Evolutionary conservation across 1,140 invertebrate genomes (phyloP).

Genomic region (Lepidurus arcticus): DNA sequence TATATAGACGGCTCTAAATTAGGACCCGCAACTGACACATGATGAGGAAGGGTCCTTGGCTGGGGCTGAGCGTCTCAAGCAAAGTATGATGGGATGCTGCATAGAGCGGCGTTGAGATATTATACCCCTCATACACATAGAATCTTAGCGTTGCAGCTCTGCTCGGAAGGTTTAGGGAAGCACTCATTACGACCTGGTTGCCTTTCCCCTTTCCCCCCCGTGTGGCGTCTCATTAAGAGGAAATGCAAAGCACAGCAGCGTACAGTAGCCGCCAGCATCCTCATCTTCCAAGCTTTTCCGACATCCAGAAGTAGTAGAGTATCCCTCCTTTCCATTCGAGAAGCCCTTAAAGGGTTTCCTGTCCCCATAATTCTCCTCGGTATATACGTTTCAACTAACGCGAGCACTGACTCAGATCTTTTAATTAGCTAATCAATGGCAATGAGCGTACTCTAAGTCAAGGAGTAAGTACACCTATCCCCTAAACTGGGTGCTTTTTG

Average conservation of each 20-base stretch:
- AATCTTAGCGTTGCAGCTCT: not conserved
- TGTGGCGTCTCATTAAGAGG: conserved; percentile 9
- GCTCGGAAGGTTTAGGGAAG: not conserved
- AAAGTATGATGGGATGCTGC: not conserved
- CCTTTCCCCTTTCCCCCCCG: not conserved
- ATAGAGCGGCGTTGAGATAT: not conserved
- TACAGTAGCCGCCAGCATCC: not conserved
- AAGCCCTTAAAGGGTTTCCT: not conserved
- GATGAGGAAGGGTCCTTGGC: not conserved
- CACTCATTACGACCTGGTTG: not conserved
- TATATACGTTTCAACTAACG: not conserved
- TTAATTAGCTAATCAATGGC: too few species aligned
- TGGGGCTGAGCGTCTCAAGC: not conserved
- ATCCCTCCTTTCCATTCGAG: not conserved
- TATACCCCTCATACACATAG: not conserved
- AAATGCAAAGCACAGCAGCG: not conserved
- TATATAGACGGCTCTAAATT: too few species aligned
- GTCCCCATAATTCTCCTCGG: not conserved
- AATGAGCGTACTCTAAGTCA: too few species aligned
- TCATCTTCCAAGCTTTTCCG: not conserved
- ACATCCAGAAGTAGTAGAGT: not conserved
- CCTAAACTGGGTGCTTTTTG: not conserved
- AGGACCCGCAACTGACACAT: not conserved
- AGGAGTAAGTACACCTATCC: too few species aligned
- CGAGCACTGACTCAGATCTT: too few species aligned